These are phyloP conservation scores for Priocnemis perturbator DNA, from an alignment of 2,888 invertebrate species.

Conservation along the genomic window DNA sequence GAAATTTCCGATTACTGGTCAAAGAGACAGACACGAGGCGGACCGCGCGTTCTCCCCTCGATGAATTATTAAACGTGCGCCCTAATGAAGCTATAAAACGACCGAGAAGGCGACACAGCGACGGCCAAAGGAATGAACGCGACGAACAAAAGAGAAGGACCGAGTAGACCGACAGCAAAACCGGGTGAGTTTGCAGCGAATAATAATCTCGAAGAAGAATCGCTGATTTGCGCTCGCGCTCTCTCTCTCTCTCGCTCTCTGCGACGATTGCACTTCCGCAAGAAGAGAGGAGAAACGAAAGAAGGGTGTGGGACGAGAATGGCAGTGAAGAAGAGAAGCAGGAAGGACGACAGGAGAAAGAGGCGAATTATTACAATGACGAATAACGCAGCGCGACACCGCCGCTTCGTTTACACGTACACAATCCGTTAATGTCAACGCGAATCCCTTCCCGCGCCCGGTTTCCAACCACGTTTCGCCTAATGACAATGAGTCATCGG, in stretches of 20 bases:
- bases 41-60: constrained; percentile 40
- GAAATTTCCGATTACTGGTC: constrained; percentile 49
- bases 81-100: constrained; percentile 69
- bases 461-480: constrained; percentile 35
- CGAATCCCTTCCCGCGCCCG: constrained; percentile 14
- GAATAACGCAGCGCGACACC: constrained; percentile 24
- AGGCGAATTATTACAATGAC: constrained; percentile 47
- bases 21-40: constrained; percentile 41
- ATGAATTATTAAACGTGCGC: constrained; percentile 67
- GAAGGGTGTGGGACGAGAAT: not conserved
- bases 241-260: not conserved
- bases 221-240: too few species aligned
- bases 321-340: not conserved
- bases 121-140: constrained; percentile 20
- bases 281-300: constrained; percentile 3
- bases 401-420: constrained; percentile 30
- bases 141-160: not conserved
- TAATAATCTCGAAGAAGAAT: constrained; percentile 17
- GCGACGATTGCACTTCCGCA: constrained; percentile 2
- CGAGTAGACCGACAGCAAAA: not conserved
- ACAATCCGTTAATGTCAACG: constrained; percentile 52
- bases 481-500: constrained; percentile 57
- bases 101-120: constrained; percentile 17
- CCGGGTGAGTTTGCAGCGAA: constrained; percentile 10
- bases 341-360: not conserved